Evolutionary conservation across 2,113 vertebrate species (phyloP).

Genomic region (Lasiurus borealis): DNA sequence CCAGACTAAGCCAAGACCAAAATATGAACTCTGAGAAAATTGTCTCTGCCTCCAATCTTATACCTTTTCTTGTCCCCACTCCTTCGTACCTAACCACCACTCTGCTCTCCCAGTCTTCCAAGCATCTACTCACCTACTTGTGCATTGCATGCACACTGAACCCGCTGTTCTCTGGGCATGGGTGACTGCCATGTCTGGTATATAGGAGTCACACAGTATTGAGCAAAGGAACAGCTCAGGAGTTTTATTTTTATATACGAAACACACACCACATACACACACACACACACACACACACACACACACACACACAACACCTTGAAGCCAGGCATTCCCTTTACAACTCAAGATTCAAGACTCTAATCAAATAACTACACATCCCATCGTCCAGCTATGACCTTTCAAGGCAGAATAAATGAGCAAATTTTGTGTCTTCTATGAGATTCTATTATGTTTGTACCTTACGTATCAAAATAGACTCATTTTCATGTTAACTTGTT

Average conservation of each 20-base stretch:
- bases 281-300: not conserved
- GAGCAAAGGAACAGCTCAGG: not conserved
- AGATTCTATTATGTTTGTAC: not conserved
- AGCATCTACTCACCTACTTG: not conserved
- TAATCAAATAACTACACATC: not conserved
- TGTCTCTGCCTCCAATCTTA: not conserved
- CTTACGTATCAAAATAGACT: not conserved
- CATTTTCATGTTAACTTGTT: slow-evolving; percentile 35
- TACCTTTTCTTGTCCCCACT: not conserved
- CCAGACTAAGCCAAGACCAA: not conserved
- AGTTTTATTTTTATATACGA: not conserved
- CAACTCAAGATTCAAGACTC: not conserved
- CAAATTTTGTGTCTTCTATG: not conserved
- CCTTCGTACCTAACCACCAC: not conserved
- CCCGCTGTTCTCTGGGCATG: too few relatives aligned
- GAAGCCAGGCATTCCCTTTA: not conserved
- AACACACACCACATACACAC: too few relatives aligned
- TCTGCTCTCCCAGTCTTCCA: not conserved
- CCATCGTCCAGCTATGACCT: not conserved
- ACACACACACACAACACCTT: not conserved
- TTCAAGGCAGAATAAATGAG: not conserved
- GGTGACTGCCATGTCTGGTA: not conserved
- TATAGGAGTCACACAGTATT: not conserved
- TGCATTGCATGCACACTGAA: rapidly evolving
- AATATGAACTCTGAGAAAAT: not conserved